Evolutionary conservation across 2,888 invertebrate genomes (phyloP).

Genomic region (Ennomos quercinarius): DNA sequence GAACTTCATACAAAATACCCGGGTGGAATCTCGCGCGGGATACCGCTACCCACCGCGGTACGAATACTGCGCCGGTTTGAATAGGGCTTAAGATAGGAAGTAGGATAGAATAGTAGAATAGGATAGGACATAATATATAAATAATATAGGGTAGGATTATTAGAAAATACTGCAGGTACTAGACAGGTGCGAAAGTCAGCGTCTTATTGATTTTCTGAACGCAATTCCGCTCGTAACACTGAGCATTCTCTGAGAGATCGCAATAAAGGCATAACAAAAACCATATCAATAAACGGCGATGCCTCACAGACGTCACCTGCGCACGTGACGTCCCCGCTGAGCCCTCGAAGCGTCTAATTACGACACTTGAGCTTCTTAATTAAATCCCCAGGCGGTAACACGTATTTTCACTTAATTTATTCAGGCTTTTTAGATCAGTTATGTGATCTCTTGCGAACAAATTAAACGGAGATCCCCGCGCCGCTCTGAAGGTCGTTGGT

Average conservation of each 20-base stretch:
- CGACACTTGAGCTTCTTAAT: slow-evolving; percentile 64
- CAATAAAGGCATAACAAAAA: slow-evolving; percentile 12
- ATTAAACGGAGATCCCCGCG: slow-evolving; percentile 23
- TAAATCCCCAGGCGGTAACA: slow-evolving; percentile 54
- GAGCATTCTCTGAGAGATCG: slow-evolving; percentile 1
- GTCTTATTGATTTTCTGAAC: slow-evolving; percentile 10
- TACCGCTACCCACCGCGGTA: no score
- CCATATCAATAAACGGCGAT: slow-evolving; percentile 30
- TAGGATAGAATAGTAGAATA: no score
- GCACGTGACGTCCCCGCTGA: slow-evolving; percentile 25
- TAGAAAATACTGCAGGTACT: no score
- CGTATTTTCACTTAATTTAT: slow-evolving; percentile 52
- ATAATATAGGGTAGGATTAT: no score
- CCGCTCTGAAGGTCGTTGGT: slow-evolving; percentile 14
- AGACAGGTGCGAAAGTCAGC: no score
- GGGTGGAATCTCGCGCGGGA: no score
- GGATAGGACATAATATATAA: no score
- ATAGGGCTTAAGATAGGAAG: no score
- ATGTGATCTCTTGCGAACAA: slow-evolving; percentile 33
- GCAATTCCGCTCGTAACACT: background rate
- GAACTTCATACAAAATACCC: no score
- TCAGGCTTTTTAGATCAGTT: slow-evolving; percentile 41
- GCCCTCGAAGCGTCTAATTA: slow-evolving; percentile 57
- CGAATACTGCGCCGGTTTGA: no score
- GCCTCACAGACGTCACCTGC: slow-evolving; percentile 29